Conservation (phyloP, 30 jellyfish, hydroid and myxozoan species). For the Aurelia sp. region DNA sequence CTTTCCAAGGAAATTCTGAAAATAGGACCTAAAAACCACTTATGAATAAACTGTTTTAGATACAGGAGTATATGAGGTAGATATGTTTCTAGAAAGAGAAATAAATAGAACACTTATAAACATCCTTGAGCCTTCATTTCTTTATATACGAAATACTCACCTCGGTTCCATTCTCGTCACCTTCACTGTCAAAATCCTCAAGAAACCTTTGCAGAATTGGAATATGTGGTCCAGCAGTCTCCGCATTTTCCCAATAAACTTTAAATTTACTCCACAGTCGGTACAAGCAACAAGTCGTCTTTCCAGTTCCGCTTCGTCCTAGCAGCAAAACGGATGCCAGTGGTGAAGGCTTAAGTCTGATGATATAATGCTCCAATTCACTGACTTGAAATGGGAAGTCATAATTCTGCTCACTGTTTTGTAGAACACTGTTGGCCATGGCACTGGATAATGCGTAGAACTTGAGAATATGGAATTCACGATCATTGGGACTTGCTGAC, state of each 20-base stretch:
- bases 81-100: no score
- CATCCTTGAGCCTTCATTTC: background rate
- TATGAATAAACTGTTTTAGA: no score
- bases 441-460: constrained; percentile 74
- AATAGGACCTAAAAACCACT: no score
- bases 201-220: constrained; percentile 45
- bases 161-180: constrained; percentile 4
- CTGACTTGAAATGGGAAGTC: constrained; percentile 89
- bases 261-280: constrained; percentile 82
- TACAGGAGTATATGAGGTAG: no score
- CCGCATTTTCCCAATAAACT: constrained; percentile 84
- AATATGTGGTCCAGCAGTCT: constrained; percentile 71
- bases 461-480: constrained; percentile 73
- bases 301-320: constrained; percentile 98
- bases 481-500: constrained; percentile 82
- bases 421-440: constrained; percentile 66
- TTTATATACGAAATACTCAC: background rate
- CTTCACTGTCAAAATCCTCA: constrained; percentile 12
- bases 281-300: constrained; percentile 93
- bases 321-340: constrained; percentile 72
- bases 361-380: constrained; percentile 70
- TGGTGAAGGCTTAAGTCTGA: constrained; percentile 56
- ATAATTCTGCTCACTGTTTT: constrained; percentile 11
- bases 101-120: background rate
- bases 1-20: no score